Percentiles rank a stretch among this genome's conserved stretches.
Evolutionary conservation across 2,888 invertebrate genomes (phyloP).

Genomic region (Eucera pruinosa): DNA sequence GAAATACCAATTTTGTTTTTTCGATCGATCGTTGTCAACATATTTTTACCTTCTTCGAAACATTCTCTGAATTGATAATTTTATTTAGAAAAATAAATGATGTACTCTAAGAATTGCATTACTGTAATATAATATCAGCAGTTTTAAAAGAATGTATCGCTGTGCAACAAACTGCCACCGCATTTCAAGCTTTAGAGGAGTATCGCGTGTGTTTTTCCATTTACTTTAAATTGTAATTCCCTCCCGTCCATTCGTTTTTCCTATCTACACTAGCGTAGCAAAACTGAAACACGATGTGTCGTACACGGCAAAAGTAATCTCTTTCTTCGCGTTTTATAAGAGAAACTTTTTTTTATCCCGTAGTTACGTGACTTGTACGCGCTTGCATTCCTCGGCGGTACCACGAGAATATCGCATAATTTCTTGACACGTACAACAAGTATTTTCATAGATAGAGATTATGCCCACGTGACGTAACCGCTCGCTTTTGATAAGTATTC

Average conservation of each 20-base stretch:
- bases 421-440: conserved; percentile 30
- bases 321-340: background rate
- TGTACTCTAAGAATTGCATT: too few relatives aligned
- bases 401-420: conserved; percentile 18
- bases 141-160: too few relatives aligned
- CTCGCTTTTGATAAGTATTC: conserved; percentile 32
- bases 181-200: background rate
- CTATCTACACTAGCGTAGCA: background rate
- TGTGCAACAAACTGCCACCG: too few relatives aligned
- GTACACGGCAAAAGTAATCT: background rate
- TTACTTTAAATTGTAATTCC: background rate
- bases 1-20: too few relatives aligned
- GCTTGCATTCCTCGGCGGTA: background rate
- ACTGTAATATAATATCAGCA: too few relatives aligned
- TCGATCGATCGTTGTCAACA: too few relatives aligned
- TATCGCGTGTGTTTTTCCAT: background rate
- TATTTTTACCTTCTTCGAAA: too few relatives aligned
- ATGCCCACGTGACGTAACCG: background rate
- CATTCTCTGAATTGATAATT: too few relatives aligned
- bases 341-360: background rate
- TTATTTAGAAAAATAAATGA: too few relatives aligned
- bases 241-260: background rate
- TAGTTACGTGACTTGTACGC: conserved; percentile 25
- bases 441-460: conserved; percentile 18
- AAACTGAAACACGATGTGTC: background rate